A percentile compares a stretch with the other conserved stretches of the same genome.
Conservation (phyloP, 2,888 invertebrate genomes). For the Pristionchus exspectatus region DNA sequence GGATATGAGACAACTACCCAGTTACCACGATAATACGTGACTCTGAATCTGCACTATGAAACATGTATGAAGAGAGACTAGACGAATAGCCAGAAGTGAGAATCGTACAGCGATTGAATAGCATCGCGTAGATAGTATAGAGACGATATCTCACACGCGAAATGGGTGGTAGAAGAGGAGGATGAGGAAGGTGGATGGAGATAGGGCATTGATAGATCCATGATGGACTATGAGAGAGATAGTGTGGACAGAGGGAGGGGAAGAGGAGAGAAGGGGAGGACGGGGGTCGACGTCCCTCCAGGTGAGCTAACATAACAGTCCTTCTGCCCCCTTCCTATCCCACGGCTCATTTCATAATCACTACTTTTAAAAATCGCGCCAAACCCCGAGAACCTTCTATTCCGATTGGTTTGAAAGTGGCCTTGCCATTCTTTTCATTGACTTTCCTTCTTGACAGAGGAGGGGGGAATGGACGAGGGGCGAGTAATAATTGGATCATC, state of each 20-base stretch:
- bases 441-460: conserved; percentile 31
- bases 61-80: background rate
- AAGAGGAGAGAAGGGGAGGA: background rate
- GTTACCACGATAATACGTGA: background rate
- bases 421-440: conserved; percentile 45
- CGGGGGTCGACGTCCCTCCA: conserved; percentile 10
- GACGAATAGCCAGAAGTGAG: background rate
- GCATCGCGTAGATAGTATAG: background rate
- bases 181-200: conserved; percentile 7
- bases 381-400: background rate
- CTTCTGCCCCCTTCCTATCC: background rate
- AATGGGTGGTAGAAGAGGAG: background rate
- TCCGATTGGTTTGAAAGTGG: conserved; percentile 13
- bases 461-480: background rate
- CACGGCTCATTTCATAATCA: background rate
- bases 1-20: conserved; percentile 27
- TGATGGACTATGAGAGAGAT: background rate
- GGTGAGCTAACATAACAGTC: conserved; percentile 42
- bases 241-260: conserved; percentile 33
- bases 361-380: background rate
- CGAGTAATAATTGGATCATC: conserved; percentile 48
- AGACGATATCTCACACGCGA: background rate
- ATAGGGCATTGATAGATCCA: conserved; percentile 43
- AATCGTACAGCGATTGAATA: conserved; percentile 16
- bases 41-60: background rate